Percentiles rank a stretch among this genome's conserved stretches.
Evolutionary conservation across 30 jellyfish, hydroid and myxozoan genomes (phyloP).

Genomic region (Pseudorhiza aurosa): DNA sequence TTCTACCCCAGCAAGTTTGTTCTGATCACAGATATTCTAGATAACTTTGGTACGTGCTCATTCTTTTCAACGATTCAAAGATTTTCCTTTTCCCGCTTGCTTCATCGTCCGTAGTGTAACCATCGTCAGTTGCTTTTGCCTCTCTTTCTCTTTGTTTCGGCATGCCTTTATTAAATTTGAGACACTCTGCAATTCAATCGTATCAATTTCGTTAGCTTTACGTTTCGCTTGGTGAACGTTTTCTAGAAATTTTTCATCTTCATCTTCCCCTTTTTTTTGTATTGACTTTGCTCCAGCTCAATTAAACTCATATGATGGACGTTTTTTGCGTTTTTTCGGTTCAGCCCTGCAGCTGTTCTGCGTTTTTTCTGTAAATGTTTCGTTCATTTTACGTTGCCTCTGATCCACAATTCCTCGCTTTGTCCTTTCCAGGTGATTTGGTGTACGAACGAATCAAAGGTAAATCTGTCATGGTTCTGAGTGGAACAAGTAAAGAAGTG

Average conservation of each 20-base stretch:
- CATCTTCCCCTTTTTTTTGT: no score
- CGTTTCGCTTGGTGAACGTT: no score
- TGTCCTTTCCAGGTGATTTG: conserved; percentile 62
- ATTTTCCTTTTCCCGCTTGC: background rate
- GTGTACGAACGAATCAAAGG: conserved; percentile 82
- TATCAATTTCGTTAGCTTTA: background rate
- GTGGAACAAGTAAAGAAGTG: conserved; percentile 58
- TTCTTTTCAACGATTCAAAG: background rate
- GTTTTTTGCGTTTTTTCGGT: no score
- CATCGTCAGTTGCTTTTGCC: no score
- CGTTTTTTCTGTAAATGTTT: background rate
- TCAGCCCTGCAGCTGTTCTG: no score
- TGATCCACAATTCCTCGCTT: background rate
- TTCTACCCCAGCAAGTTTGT: conserved; percentile 98
- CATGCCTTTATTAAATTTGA: background rate
- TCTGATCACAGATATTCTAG: conserved; percentile 88
- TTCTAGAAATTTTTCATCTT: no score
- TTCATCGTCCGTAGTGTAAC: no score
- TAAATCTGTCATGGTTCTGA: conserved; percentile 57
- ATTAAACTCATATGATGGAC: no score
- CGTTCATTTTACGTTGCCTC: background rate
- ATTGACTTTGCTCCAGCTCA: no score
- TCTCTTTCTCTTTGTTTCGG: background rate
- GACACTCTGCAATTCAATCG: background rate
- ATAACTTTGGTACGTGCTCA: conserved; percentile 85